Evolutionary conservation across 2,797 vertebrate genomes (phyloP), one percentile per base, ranked within the genome.

Genomic region (Mormyrops boulengeri): DNA sequence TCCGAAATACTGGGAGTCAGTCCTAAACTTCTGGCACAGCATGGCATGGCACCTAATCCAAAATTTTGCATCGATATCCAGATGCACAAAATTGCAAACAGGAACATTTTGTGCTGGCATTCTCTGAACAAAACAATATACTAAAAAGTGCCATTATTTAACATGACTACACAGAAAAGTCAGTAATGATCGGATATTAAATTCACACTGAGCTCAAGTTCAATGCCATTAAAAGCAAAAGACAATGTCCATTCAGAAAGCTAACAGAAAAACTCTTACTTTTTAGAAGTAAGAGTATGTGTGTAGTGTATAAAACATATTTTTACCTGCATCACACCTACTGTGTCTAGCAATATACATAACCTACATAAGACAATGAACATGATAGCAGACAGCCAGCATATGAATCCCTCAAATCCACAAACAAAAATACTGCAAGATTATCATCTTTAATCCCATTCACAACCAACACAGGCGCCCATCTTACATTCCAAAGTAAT

Each of bases 361-460:
- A 22, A 62, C 60, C 57, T 14, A 69, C 47, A 49, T 4, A 9
- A 26, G 44, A 62, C 9, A 57, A 88, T 0, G 8, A 26, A 88
- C 22, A 88, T n/a, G 41, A 26, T 4, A 62, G 53, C 53, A 19
- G 55, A 47, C 22, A 62, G 86, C 55, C 86, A 41, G 53, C 5
- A 44, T 38, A 66, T 50, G 41, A 47, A 88, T 44, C 52, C 87
- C n/a, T 66, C 9, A 49, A 38, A 88, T 69, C 60, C 44, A 53
- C 9, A 69, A 66, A 88, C 57, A 66, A 50, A 49, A 47, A 86
- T 30, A 26, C 60, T 66, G n/a, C 26, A 47, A 66, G 87, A 88
- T 88, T 69, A 88, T 88, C 57, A 69, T 69, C 87, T 88, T 69
- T 88, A 66, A 88, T 49, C 41, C 57, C 38, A 49, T 69, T 69